Evolutionary conservation across 1,140 invertebrate species (phyloP).

Genomic region (Goniozus legneri): DNA sequence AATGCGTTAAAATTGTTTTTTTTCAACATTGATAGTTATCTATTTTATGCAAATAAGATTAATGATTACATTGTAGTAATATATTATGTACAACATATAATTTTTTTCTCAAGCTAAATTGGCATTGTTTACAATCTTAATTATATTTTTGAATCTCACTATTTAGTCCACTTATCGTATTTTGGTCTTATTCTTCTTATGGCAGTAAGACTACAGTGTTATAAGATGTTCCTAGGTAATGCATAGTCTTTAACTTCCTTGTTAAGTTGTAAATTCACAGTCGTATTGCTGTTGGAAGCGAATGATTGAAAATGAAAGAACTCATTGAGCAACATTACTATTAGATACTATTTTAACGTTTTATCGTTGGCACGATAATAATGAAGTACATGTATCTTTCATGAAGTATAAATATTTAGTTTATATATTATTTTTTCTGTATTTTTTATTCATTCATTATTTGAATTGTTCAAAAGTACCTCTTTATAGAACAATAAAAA

Average conservation of each 20-base stretch:
- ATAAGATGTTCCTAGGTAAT: conserved; percentile 5
- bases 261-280: conserved; percentile 5
- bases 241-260: background rate
- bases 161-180: conserved; percentile 22
- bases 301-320: conserved; percentile 1
- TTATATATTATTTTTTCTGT: too few relatives aligned
- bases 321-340: conserved; percentile 6
- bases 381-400: background rate
- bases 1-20: too few relatives aligned
- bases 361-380: background rate
- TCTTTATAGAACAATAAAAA: too few relatives aligned
- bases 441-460: too few relatives aligned
- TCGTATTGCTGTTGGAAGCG: conserved; percentile 4
- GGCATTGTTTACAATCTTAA: conserved; percentile 15
- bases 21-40: too few relatives aligned
- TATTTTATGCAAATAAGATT: too few relatives aligned
- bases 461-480: too few relatives aligned
- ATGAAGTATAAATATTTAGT: too few relatives aligned
- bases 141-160: conserved; percentile 19
- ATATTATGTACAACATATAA: too few relatives aligned
- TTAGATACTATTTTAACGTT: conserved; percentile 6
- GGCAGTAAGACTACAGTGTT: too few relatives aligned
- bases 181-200: conserved; percentile 21
- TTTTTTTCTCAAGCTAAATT: too few relatives aligned
- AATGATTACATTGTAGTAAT: too few relatives aligned